A percentile compares a stretch with the other conserved stretches of the same genome.
These are phyloP conservation scores for Otis tarda DNA, from an alignment of 2,113 vertebrate genomes.

Conservation along the genomic window DNA sequence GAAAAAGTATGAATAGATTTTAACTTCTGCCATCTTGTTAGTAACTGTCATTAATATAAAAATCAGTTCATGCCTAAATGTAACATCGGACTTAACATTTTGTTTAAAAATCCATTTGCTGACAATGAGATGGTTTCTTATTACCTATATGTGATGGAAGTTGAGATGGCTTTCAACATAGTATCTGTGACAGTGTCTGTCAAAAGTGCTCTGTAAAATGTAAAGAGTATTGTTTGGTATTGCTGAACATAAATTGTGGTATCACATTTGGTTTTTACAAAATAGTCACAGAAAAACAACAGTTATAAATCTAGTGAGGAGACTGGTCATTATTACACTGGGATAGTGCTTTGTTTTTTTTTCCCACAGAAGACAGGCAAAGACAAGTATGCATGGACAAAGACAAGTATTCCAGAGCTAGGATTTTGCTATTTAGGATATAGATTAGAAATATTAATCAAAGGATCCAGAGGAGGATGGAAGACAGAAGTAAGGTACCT, in stretches of 20 bases:
- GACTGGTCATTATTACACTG: background rate
- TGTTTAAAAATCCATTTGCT: background rate
- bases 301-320: background rate
- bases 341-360: background rate
- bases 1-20: conserved; percentile 25
- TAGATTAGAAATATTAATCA: background rate
- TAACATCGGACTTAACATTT: background rate
- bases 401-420: background rate
- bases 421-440: background rate
- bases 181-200: background rate
- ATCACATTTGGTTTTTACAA: background rate
- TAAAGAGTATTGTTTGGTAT: background rate
- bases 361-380: background rate
- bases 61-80: background rate
- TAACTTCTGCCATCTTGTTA: conserved; percentile 33
- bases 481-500: background rate
- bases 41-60: background rate
- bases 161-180: background rate
- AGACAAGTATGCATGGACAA: background rate
- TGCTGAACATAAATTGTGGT: background rate
- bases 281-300: background rate
- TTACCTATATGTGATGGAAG: background rate
- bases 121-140: background rate
- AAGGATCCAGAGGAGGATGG: background rate
- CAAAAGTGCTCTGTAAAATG: background rate